A percentile compares a stretch with the other conserved stretches of the same genome.
These are phyloP conservation scores for Leucophenga varia DNA, from an alignment of 1,140 invertebrate genomes.

Conservation along the genomic window DNA sequence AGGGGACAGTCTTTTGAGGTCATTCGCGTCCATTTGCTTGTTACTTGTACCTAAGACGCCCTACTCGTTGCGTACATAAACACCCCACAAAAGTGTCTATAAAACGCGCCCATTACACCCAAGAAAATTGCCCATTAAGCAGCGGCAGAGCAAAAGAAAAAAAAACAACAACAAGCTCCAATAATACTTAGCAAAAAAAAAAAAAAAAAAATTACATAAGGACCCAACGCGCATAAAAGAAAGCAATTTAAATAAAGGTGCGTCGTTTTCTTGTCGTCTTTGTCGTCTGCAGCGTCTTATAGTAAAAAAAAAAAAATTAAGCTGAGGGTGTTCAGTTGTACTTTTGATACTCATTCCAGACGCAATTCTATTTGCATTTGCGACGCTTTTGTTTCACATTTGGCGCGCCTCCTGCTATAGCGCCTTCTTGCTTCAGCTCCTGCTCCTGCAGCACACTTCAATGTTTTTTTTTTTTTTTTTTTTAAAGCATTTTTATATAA, in stretches of 20 bases:
- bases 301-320: constrained; percentile 25
- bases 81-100: constrained; percentile 56
- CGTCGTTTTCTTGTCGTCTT: constrained; percentile 12
- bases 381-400: too few species aligned
- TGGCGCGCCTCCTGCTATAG: neutral
- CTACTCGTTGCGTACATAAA: constrained; percentile 31
- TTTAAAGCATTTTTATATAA: too few species aligned
- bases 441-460: neutral
- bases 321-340: too few species aligned
- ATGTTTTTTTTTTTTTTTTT: constrained; percentile 2
- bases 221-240: too few species aligned
- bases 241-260: constrained; percentile 57
- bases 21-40: too few species aligned
- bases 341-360: too few species aligned
- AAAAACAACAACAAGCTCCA: neutral
- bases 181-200: too few species aligned
- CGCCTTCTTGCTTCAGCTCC: too few species aligned
- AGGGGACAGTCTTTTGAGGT: too few species aligned
- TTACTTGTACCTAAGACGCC: too few species aligned
- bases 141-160: constrained; percentile 1
- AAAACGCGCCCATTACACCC: constrained; percentile 54
- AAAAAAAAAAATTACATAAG: constrained; percentile 22
- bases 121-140: constrained; percentile 54
- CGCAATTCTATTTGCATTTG: too few species aligned
- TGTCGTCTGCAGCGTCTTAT: constrained; percentile 10